Percentiles rank a stretch among this genome's conserved stretches.
These are phyloP conservation scores for Drosophila diplacantha DNA, from an alignment of 2,888 invertebrate species.

Conservation along the genomic window DNA sequence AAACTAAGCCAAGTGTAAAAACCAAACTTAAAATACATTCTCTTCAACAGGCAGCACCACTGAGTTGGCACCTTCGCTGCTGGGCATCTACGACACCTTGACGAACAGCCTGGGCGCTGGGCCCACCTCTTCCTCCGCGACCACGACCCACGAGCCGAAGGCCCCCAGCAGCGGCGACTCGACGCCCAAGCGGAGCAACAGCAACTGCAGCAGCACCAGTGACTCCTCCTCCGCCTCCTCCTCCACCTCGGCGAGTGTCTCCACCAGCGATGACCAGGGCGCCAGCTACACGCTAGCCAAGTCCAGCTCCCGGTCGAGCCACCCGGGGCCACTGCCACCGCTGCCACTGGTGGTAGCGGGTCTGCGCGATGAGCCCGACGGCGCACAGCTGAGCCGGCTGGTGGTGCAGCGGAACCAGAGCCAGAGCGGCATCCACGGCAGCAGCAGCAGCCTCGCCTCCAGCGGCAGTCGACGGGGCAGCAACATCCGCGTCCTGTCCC, in stretches of 20 bases:
- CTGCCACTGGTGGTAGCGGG: conserved; percentile 50
- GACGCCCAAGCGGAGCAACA: conserved; percentile 57
- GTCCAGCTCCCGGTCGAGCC: conserved; percentile 21
- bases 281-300: conserved; percentile 51
- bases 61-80: conserved; percentile 90
- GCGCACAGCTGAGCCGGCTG: conserved; percentile 57
- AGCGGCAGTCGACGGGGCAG: conserved; percentile 66
- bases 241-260: conserved; percentile 38
- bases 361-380: conserved; percentile 60
- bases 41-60: conserved; percentile 86
- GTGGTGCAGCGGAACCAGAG: conserved; percentile 44
- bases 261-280: conserved; percentile 52
- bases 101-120: conserved; percentile 77
- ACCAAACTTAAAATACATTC: neutral
- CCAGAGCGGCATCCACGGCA: conserved; percentile 48
- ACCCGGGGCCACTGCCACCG: conserved; percentile 19
- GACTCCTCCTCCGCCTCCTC: conserved; percentile 24
- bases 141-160: conserved; percentile 34
- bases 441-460: conserved; percentile 56
- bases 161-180: conserved; percentile 59
- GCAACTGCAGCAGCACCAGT: conserved; percentile 44
- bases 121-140: conserved; percentile 15
- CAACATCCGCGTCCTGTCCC: conserved; percentile 77
- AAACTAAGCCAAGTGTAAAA: neutral
- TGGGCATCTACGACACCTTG: conserved; percentile 92